Conservation (phyloP, 2,113 vertebrate genomes). For the Salvator merianae region DNA sequence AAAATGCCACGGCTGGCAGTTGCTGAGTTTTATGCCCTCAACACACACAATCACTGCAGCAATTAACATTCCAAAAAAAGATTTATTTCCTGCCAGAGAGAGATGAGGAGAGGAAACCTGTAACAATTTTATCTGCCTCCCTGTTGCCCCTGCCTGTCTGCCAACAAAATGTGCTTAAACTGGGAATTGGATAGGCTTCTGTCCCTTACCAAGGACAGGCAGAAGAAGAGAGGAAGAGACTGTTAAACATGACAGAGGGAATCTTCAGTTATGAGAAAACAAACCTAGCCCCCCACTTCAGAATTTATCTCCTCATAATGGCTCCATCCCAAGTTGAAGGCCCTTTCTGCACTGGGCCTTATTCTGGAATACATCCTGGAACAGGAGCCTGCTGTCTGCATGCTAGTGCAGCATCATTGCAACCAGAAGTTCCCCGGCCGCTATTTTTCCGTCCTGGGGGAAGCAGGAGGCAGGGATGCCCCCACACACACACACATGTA, state of each 20-base stretch:
- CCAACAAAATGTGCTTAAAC: not conserved
- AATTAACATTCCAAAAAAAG: not conserved
- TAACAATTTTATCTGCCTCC: not conserved
- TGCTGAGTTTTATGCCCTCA: not conserved
- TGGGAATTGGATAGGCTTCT: not conserved
- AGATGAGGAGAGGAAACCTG: not conserved
- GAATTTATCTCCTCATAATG: not conserved
- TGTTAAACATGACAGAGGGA: too few relatives aligned
- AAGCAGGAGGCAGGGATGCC: too few relatives aligned
- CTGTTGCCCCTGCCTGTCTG: too few relatives aligned
- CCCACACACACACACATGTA: too few relatives aligned
- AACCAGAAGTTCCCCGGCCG: too few relatives aligned
- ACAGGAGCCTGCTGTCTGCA: too few relatives aligned
- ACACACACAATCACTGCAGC: not conserved
- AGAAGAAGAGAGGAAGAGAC: not conserved
- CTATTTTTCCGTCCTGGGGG: too few relatives aligned
- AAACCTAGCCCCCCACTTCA: not conserved
- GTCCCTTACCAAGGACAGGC: too few relatives aligned
- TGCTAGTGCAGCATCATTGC: too few relatives aligned
- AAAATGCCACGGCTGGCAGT: not conserved
- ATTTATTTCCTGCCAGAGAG: not conserved
- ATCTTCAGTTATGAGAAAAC: not conserved
- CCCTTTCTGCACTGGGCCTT: too few relatives aligned
- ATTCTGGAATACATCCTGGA: too few relatives aligned
- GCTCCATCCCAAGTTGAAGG: not conserved